These are phyloP conservation scores for Sardinella longiceps DNA, from an alignment of 2,797 vertebrate genomes.

Conservation along the genomic window DNA sequence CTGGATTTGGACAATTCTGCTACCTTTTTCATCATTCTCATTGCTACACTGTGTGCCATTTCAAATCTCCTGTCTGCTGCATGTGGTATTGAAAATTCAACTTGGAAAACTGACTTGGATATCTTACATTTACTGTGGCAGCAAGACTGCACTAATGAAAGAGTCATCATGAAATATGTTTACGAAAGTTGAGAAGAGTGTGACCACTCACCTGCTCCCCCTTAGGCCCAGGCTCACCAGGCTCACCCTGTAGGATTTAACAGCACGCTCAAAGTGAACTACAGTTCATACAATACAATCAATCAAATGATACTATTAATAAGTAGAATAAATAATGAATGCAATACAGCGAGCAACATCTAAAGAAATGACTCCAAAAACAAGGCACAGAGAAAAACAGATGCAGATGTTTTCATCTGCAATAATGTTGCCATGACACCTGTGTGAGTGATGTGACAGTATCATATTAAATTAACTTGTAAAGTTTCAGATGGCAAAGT, in stretches of 20 bases:
- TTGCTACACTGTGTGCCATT: too few species aligned
- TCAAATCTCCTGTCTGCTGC: too few species aligned
- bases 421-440: background rate
- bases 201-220: constrained; percentile 86
- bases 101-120: too few species aligned
- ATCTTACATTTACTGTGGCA: background rate
- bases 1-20: too few species aligned
- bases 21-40: too few species aligned
- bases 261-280: constrained; percentile 14
- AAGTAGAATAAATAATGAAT: background rate
- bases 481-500: background rate
- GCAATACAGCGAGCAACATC: too few species aligned
- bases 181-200: background rate
- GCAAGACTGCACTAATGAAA: background rate
- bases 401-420: too few species aligned
- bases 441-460: background rate
- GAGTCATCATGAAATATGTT: background rate
- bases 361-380: background rate
- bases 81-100: too few species aligned
- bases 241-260: constrained; percentile 79
- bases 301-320: too few species aligned
- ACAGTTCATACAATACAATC: background rate
- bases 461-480: background rate
- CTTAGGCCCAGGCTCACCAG: constrained; percentile 87
- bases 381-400: background rate